phyloP scores from a whole-genome alignment of 2,113 vertebrate genomes.

The Campylorhamphus procurvoides region DNA sequence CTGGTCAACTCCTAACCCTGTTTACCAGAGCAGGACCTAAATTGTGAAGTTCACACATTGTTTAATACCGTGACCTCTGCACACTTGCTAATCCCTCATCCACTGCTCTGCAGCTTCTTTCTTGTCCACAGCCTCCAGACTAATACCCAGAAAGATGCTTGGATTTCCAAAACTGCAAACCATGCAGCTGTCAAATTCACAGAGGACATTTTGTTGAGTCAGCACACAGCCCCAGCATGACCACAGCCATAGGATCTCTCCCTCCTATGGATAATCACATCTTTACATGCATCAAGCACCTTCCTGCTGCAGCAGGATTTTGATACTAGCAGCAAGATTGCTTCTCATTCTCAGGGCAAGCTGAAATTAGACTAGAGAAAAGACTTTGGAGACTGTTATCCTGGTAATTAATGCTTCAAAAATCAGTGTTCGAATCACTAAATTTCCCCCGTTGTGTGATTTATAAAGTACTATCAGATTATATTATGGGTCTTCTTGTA shows the following conservation, averaged over 20 bases:
- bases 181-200: not conserved
- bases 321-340: constrained; percentile 10
- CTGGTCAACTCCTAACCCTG: not conserved
- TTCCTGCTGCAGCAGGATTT: constrained; percentile 21
- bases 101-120: constrained; percentile 32
- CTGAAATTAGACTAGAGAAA: not conserved
- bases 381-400: not conserved
- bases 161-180: constrained; percentile 61
- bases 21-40: not conserved
- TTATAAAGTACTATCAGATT: not conserved
- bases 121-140: constrained; percentile 21
- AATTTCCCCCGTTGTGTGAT: not conserved
- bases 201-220: constrained; percentile 25
- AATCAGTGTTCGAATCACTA: not conserved
- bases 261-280: constrained; percentile 52
- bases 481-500: not conserved
- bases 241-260: constrained; percentile 23
- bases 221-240: not conserved
- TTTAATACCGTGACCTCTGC: not conserved
- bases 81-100: constrained; percentile 43
- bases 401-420: not conserved
- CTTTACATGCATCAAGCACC: constrained; percentile 12
- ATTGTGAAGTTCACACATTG: not conserved
- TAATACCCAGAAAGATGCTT: constrained; percentile 67
- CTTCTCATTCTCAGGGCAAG: not conserved